Conservation (phyloP, 2,888 invertebrate species). For the Microctonus aethiopoides region DNA sequence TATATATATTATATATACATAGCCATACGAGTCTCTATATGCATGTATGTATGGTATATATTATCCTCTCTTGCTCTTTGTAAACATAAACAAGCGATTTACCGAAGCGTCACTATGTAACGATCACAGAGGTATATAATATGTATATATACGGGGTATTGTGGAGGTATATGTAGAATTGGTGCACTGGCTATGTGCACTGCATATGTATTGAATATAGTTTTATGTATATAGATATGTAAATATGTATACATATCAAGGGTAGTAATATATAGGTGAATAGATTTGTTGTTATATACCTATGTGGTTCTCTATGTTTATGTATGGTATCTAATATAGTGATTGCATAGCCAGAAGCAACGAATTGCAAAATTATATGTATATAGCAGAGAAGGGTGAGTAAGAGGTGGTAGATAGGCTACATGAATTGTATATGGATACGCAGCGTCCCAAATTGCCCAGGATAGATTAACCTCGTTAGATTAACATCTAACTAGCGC, state of each 20-base stretch:
- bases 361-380: neutral
- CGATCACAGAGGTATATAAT: neutral
- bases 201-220: no score
- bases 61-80: neutral
- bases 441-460: constrained; percentile 31
- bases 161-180: constrained; percentile 10
- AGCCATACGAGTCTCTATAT: no score
- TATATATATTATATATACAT: neutral
- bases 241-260: no score
- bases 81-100: neutral
- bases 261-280: no score
- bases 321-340: no score
- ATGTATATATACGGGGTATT: neutral
- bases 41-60: no score
- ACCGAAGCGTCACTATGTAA: neutral
- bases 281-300: no score
- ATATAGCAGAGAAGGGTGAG: neutral
- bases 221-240: neutral
- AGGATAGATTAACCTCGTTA: constrained; percentile 58
- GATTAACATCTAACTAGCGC: constrained; percentile 47
- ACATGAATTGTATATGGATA: constrained; percentile 36
- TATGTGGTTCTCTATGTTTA: no score
- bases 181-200: no score
- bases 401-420: neutral
- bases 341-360: neutral